phyloP scores from a whole-genome alignment of 2,888 invertebrate species.

The Sarcophaga variegata region DNA sequence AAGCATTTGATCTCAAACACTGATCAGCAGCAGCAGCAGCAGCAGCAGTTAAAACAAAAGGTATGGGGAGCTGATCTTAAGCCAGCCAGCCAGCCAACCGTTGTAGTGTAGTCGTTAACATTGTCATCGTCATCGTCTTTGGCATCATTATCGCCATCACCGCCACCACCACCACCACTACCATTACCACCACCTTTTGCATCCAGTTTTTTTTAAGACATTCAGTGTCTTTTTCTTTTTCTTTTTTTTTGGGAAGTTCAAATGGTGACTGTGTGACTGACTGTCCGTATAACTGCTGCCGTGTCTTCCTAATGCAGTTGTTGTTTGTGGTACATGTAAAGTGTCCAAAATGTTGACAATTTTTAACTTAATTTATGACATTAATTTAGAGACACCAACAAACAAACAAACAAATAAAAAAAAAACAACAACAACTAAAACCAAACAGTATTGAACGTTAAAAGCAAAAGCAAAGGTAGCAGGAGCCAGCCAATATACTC shows the following conservation, averaged over 20 bases:
- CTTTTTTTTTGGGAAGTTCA: no score
- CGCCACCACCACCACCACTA: conserved; percentile 13
- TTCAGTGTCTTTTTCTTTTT: background rate
- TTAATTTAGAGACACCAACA: conserved; percentile 74
- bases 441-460: no score
- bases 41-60: conserved; percentile 22
- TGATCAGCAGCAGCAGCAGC: conserved; percentile 31
- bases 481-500: conserved; percentile 38
- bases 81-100: conserved; percentile 24
- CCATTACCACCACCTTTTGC: conserved; percentile 40
- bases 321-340: conserved; percentile 68
- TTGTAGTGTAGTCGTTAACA: no score
- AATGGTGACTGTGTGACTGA: no score
- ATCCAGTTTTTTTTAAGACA: background rate
- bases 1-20: conserved; percentile 44
- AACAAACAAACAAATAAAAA: conserved; percentile 1
- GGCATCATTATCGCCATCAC: background rate
- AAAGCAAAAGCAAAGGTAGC: background rate
- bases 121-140: no score
- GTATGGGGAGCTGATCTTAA: conserved; percentile 13
- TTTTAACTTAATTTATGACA: conserved; percentile 78
- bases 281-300: background rate
- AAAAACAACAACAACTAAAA: background rate
- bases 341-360: conserved; percentile 72
- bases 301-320: conserved; percentile 62